Evolutionary conservation across 2,797 vertebrate species (phyloP), one percentile per base, ranked within the genome.

Genomic region (Anguilla megastoma): DNA sequence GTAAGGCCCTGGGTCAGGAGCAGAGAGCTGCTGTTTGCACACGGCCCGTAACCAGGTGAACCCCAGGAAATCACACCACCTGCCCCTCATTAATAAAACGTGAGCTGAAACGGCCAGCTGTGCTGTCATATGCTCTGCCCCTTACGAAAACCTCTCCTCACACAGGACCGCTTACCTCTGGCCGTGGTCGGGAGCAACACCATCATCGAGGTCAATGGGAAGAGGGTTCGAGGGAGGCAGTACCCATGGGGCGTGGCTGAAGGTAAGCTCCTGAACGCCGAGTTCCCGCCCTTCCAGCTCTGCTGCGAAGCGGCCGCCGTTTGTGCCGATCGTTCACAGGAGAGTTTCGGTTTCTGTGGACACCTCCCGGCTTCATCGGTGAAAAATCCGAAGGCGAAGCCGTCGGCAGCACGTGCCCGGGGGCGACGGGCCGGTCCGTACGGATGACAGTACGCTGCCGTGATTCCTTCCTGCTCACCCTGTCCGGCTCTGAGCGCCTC

Each of bases 201-300:
- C 85, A 98, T 98, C 95, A 98, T 99, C 30, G 98, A 99, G 95
- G 98, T 97, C 92, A 98, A 98, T 71, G 94, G 98, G 91, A 99
- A 99, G 95, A 96, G 97, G 93, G 97, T 97, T 91, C 95, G 98
- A 96, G 98, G 98, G 91, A 96, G 98, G 90, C 98, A 99, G 91
- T 99, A 99, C 94, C 98, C 98, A 0, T 99, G 98, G 98, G 98
- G 98, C 80, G 97, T 99, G 89, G 98, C 98, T 91, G 98, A 99
- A 98, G 98, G 98, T 99, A 96, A 90, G 92, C 3, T 9, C 50
- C 80, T n/a, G 71, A 33, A 76, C 7, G 76, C 18, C 33, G 12
- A 5, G 14, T 50, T 18, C 21, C 45, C 21, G 3, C 76, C 3
- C 9, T 21, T 4, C 30, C 0, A 33, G 30, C 60, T 76, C 18